These are phyloP conservation scores for Archaeoteleia sp. DNA, from an alignment of 2,888 invertebrate genomes.

Conservation along the genomic window DNA sequence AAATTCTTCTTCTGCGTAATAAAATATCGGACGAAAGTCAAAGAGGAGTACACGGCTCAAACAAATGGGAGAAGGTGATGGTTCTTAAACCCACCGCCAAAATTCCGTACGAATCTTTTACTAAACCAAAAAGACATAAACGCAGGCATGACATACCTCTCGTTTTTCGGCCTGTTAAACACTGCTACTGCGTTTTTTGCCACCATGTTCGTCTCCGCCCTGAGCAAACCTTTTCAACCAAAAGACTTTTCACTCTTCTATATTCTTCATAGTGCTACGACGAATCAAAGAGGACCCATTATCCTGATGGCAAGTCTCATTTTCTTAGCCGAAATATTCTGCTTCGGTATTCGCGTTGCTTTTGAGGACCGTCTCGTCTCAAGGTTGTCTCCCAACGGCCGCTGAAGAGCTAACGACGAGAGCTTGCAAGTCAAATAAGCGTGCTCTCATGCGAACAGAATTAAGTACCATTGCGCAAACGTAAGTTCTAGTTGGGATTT, in stretches of 20 bases:
- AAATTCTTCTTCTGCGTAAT: no score
- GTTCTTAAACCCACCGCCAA: slow-evolving; percentile 62
- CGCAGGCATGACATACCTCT: slow-evolving; percentile 52
- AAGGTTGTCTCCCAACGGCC: slow-evolving; percentile 31
- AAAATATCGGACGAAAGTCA: no score
- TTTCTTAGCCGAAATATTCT: slow-evolving; percentile 44
- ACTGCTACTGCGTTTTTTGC: slow-evolving; percentile 60
- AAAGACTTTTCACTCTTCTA: slow-evolving; percentile 39
- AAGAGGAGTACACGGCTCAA: slow-evolving; percentile 3
- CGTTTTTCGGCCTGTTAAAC: slow-evolving; percentile 64
- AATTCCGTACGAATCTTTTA: slow-evolving; percentile 59
- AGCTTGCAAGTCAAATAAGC: slow-evolving; percentile 45
- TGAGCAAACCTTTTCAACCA: slow-evolving; percentile 31
- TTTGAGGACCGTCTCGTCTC: slow-evolving; percentile 38
- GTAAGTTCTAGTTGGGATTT: slow-evolving; percentile 10
- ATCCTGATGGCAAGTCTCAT: slow-evolving; percentile 49
- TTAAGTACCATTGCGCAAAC: slow-evolving; percentile 30
- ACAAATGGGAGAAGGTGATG: slow-evolving; percentile 55
- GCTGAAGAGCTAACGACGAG: slow-evolving; percentile 30
- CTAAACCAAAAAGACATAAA: slow-evolving; percentile 59
- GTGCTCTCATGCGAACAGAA: slow-evolving; percentile 25
- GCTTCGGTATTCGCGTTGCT: slow-evolving; percentile 28
- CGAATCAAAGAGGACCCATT: slow-evolving; percentile 52
- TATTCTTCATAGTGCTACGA: slow-evolving; percentile 23
- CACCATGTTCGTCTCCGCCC: slow-evolving; percentile 32